Evolutionary conservation across 2,888 invertebrate species (phyloP), one percentile per base, ranked within the genome.

Genomic region (Rhodophaea formosa): DNA sequence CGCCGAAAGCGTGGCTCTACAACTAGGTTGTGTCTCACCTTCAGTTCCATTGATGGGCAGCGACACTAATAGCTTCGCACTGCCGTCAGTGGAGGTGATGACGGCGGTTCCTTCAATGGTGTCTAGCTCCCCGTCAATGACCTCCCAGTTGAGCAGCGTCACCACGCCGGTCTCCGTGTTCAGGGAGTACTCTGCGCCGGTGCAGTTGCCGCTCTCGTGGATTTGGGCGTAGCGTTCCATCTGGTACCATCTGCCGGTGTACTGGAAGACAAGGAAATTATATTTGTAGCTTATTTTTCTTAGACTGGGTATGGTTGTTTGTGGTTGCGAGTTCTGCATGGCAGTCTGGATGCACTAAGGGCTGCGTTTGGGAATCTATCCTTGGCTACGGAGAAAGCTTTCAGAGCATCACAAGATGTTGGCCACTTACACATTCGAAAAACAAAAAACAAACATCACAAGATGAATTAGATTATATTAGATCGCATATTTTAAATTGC

Each of bases 201-300:
- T 70, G 60, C 91, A 90, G 10, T 73, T 67, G 8, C 80, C 82
- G 14, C 46, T 67, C 15, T 75, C 76, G 35, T 73, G 67, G n/a
- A 70, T 63, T 68, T 79, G 75, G 8, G 84, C 82, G 63, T 89
- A 88, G 12, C 80, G 73, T 58, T 83, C 78, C 5, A 77, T 80
- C 56, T 88, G 83, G 69, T 86, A 91, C 91, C 90, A 91, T 1
- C 72, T 81, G 49, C 84, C 88, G 23, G 77, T 73, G 63, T 84
- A 92, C 92, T 88, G 79, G 62, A 42, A 62, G 56, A 32, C n/a
- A 54, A 52, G 35, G 35, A 49, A 12, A 58, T 23, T 2, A 23
- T 23, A 23, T 2, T 23, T 23, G 23, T 23, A 23, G 23, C 5
- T 23, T 23, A 3, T 23, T 23, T 5, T 23, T 23, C 23, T 23